Evolutionary conservation across 1,140 invertebrate genomes (phyloP), one percentile per base, ranked within the genome.

Genomic region (Pseudomyrmex flavicornis): DNA sequence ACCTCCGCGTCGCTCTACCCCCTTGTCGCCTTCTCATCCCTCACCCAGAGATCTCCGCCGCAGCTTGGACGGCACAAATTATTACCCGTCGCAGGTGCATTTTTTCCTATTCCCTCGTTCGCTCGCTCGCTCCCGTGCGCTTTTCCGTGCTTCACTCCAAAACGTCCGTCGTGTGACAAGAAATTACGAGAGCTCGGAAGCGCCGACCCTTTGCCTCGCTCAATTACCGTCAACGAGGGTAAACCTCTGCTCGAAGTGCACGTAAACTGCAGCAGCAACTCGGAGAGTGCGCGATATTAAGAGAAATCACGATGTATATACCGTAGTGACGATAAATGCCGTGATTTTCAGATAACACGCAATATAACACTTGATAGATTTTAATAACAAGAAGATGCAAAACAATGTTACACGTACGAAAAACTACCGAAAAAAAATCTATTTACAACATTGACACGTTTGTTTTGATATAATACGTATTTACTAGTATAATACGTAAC

Each of bases 71-170:
- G 88, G 89, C 92, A 89, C 90, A 90, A 93, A 94, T 94, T 93
- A 93, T 93, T 92, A 91, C 91, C 91, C 85, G 92, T 90, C 92
- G 88, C 93, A 93, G 92, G 92, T 93, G 93, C 91, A 91, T 92
- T 93, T 93, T 93, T 93, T 92, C 88, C 88, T 85, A 74, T 61
- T 89, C 82, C 63, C 75, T 80, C 65, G 54, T 50, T 85, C 66
- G 74, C 69, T 65, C 62, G 59, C 69, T 52, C 50, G 50, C 50
- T 13, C 65, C 65, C 20, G 73, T 58, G 75, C 59, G 62, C 56
- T 69, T 79, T 75, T 77, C 77, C 54, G 69, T 62, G 22, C 77
- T 82, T 83, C 74, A 82, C 69, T 84, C 74, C n/a, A 20, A 80
- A 85, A 85, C 62, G 73, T 88, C 83, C 69, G 44, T 62, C 83